phyloP scores from a whole-genome alignment of 2,888 invertebrate species.

The Artemia sinica region DNA sequence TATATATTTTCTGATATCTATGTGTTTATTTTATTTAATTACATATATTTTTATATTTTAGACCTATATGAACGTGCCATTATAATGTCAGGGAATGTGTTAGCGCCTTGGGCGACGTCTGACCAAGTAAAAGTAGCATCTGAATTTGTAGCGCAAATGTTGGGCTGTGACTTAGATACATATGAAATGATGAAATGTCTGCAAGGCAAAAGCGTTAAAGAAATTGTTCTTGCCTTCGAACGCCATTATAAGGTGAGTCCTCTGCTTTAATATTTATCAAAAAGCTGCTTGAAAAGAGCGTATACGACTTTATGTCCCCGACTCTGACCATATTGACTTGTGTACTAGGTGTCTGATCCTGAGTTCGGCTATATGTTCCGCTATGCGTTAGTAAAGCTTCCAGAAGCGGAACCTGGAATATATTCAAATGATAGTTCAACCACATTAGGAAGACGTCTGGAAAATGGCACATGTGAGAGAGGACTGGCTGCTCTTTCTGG shows the following conservation, averaged over 20 bases:
- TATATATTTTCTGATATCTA: no score
- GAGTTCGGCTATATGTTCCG: no score
- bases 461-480: no score
- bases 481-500: no score
- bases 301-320: neutral
- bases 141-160: constrained; percentile 25
- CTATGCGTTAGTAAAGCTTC: no score
- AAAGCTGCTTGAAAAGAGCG: constrained; percentile 11
- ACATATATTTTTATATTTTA: constrained; percentile 26
- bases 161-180: constrained; percentile 26
- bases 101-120: constrained; percentile 37
- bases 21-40: no score
- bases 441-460: no score
- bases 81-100: constrained; percentile 45
- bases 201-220: constrained; percentile 40
- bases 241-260: constrained; percentile 36
- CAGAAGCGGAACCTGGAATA: no score
- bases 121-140: constrained; percentile 33
- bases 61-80: constrained; percentile 48
- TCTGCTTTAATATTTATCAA: neutral
- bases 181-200: constrained; percentile 40
- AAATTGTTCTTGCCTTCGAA: constrained; percentile 42
- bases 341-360: no score
- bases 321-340: no score
- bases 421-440: no score